Evolutionary conservation across 2,888 invertebrate genomes (phyloP).

Genomic region (Leucania comma): DNA sequence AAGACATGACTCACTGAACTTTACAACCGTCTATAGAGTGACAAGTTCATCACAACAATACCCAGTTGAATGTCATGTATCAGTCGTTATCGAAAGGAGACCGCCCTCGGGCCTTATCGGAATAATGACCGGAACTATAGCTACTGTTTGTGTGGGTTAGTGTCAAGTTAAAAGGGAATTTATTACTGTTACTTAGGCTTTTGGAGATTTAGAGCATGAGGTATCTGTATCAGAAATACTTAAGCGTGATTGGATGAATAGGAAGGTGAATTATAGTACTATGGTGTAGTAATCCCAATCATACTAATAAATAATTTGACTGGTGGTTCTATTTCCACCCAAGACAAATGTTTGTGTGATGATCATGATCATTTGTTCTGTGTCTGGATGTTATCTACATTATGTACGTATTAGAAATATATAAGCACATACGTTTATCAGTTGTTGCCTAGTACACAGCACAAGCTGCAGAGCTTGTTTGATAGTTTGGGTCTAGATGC

Average conservation of each 20-base stretch:
- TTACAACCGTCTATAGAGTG: neutral
- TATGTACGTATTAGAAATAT: too few relatives aligned
- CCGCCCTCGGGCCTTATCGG: slow-evolving; percentile 39
- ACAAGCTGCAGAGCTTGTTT: too few relatives aligned
- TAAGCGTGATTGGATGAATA: neutral
- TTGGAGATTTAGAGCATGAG: neutral
- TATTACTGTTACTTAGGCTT: slow-evolving; percentile 7
- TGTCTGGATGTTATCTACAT: too few relatives aligned
- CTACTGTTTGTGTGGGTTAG: slow-evolving; percentile 17
- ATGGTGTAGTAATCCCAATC: too few relatives aligned
- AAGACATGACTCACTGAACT: neutral
- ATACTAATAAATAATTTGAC: too few relatives aligned
- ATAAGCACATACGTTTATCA: too few relatives aligned
- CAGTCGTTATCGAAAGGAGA: slow-evolving; percentile 36
- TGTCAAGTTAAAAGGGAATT: slow-evolving; percentile 3
- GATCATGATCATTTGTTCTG: too few relatives aligned
- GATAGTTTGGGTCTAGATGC: too few relatives aligned
- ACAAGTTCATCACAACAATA: slow-evolving; percentile 7
- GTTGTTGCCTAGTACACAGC: too few relatives aligned
- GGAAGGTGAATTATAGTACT: too few relatives aligned
- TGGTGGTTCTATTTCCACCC: too few relatives aligned
- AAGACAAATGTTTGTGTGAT: too few relatives aligned
- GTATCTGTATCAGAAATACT: neutral
- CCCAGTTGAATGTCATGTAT: slow-evolving; percentile 15
- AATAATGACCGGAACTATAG: slow-evolving; percentile 25